Percentiles rank a stretch among this genome's conserved stretches.
Evolutionary conservation across 1,140 invertebrate species (phyloP).

Genomic region (Scaptomyza hsui): DNA sequence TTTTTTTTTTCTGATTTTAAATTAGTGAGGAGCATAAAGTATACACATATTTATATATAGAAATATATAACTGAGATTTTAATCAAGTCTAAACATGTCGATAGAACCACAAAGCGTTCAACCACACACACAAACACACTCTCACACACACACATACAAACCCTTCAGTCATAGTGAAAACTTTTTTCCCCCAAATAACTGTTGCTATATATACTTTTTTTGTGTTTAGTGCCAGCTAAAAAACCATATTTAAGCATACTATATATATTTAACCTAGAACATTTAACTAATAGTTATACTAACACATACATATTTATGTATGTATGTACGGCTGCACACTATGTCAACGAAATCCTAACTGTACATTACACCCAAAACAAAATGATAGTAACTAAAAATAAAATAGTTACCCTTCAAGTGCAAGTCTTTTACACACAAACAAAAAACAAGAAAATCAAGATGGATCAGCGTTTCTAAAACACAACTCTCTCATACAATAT

Average conservation of each 20-base stretch:
- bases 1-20: slow-evolving; percentile 18
- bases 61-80: slow-evolving; percentile 52
- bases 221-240: slow-evolving; percentile 61
- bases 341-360: slow-evolving; percentile 35
- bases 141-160: slow-evolving; percentile 13
- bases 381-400: slow-evolving; percentile 42
- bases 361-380: slow-evolving; percentile 65
- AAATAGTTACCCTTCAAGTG: slow-evolving; percentile 42
- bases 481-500: slow-evolving; percentile 55
- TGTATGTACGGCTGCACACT: slow-evolving; percentile 20
- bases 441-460: slow-evolving; percentile 31
- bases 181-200: slow-evolving; percentile 14
- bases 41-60: slow-evolving; percentile 25
- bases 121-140: slow-evolving; percentile 32
- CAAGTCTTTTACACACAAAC: slow-evolving; percentile 51
- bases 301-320: slow-evolving; percentile 8
- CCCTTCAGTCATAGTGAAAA: slow-evolving; percentile 27
- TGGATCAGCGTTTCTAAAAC: slow-evolving; percentile 70
- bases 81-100: slow-evolving; percentile 69
- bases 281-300: slow-evolving; percentile 13
- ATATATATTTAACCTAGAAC: slow-evolving; percentile 48
- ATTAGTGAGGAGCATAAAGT: slow-evolving; percentile 11
- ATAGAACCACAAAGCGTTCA: slow-evolving; percentile 77
- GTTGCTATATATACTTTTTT: slow-evolving; percentile 38
- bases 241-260: slow-evolving; percentile 35